Conservation (phyloP, 2,888 invertebrate genomes). For the Metallyticus violacea region DNA sequence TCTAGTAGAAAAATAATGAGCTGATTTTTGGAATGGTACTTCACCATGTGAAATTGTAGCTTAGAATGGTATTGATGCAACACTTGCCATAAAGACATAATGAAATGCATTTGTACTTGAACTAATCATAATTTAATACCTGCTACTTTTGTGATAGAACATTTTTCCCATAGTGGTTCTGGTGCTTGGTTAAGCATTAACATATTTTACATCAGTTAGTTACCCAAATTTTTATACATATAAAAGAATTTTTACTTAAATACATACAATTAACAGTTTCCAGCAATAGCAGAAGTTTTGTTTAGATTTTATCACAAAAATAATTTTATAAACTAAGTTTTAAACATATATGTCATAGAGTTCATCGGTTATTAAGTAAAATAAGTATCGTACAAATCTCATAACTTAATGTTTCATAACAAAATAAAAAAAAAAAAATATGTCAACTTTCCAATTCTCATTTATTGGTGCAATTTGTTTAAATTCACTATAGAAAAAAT, state of each 20-base stretch:
- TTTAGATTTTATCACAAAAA: background rate
- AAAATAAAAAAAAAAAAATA: background rate
- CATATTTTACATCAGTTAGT: constrained; percentile 4
- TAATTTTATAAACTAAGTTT: background rate
- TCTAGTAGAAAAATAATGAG: background rate
- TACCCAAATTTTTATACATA: background rate
- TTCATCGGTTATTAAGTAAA: background rate
- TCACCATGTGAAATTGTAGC: background rate
- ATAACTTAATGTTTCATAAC: background rate
- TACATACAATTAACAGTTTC: background rate
- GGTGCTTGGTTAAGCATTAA: constrained; percentile 3
- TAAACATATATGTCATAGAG: background rate
- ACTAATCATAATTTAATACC: background rate
- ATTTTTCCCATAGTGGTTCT: background rate
- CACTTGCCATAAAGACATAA: background rate
- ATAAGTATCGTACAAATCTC: background rate
- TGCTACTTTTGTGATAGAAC: constrained; percentile 5
- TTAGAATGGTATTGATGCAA: background rate
- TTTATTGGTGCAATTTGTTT: background rate
- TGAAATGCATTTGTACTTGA: constrained; percentile 6
- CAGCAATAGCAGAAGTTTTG: background rate
- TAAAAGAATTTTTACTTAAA: background rate
- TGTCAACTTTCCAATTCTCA: background rate
- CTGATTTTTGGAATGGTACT: background rate
- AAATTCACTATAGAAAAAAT: background rate